These are phyloP conservation scores for Rhamnusium bicolor DNA, from an alignment of 2,888 invertebrate species.

Conservation along the genomic window DNA sequence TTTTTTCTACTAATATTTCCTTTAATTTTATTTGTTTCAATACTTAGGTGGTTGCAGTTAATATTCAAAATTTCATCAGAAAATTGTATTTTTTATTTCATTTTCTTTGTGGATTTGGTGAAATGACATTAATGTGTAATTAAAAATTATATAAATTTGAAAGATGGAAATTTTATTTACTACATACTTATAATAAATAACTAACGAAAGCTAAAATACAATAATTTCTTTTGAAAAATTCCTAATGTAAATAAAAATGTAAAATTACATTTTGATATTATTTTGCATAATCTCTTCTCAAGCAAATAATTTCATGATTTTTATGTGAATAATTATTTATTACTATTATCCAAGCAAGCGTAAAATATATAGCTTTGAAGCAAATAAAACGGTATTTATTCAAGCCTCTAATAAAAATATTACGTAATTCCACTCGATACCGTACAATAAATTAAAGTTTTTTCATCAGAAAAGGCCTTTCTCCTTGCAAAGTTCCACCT, in stretches of 20 bases:
- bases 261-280: no score
- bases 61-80: neutral
- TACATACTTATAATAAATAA: no score
- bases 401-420: neutral
- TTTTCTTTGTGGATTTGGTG: no score
- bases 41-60: neutral
- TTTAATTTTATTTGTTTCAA: neutral
- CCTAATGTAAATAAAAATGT: no score
- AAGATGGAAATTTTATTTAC: no score
- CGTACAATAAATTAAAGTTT: neutral
- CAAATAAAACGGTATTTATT: neutral
- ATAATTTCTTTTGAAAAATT: no score
- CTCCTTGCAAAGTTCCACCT: constrained; percentile 1
- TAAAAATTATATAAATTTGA: no score
- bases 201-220: no score
- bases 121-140: no score
- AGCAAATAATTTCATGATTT: neutral
- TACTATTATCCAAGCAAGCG: neutral
- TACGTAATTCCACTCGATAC: neutral
- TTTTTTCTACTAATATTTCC: neutral
- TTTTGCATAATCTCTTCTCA: no score
- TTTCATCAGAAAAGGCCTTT: neutral
- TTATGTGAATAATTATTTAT: neutral
- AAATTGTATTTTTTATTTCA: no score
- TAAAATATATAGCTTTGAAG: neutral